These are phyloP conservation scores for Macaca mulatta DNA, from an alignment of 2,113 vertebrate species.

Conservation along the genomic window DNA sequence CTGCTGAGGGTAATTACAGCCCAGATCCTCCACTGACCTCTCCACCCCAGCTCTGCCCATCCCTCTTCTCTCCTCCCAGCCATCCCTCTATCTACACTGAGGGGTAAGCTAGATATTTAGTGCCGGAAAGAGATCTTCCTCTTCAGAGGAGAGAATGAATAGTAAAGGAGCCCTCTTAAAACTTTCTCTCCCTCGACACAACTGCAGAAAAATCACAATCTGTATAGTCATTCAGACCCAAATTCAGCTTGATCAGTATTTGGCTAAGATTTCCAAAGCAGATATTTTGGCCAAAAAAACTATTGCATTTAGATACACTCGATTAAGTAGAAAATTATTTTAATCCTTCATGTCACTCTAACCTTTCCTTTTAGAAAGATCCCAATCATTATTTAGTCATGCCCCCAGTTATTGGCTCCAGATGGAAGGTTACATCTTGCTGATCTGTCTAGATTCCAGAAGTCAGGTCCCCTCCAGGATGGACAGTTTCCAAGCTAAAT, in stretches of 20 bases:
- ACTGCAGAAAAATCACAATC: background rate
- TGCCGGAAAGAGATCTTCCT: background rate
- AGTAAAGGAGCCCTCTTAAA: background rate
- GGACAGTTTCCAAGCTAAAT: background rate
- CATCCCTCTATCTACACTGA: background rate
- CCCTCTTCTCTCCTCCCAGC: background rate
- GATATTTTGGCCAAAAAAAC: background rate
- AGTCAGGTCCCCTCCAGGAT: background rate
- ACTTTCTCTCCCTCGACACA: background rate
- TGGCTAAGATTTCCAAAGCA: slow-evolving; percentile 1
- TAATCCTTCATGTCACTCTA: background rate
- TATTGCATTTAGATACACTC: background rate
- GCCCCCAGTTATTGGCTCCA: background rate
- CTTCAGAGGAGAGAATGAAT: background rate
- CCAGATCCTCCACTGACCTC: background rate
- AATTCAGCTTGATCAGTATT: slow-evolving; percentile 4
- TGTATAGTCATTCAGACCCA: background rate
- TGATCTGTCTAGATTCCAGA: background rate
- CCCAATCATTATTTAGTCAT: background rate
- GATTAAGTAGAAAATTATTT: slow-evolving; percentile 18
- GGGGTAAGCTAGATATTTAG: background rate
- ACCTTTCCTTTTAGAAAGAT: slow-evolving; percentile 26
- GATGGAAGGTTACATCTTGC: background rate
- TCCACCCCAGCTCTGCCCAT: background rate
- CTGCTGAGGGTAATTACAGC: background rate